Conservation (phyloP, 2,888 invertebrate genomes). For the Dicranocentrus wangi region DNA sequence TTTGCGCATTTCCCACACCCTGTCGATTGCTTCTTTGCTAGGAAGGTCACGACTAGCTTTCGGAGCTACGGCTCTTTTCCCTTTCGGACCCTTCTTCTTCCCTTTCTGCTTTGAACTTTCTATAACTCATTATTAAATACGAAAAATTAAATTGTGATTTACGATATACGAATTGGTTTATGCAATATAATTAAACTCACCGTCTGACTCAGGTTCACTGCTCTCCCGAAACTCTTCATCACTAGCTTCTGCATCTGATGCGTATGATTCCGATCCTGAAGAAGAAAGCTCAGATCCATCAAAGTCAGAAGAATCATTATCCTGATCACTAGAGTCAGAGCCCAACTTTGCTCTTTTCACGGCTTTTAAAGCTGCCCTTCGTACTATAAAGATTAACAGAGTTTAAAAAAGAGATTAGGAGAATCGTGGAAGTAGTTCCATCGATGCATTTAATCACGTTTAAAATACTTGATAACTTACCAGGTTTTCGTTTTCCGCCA, state of each 20-base stretch:
- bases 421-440: too few species aligned
- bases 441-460: too few species aligned
- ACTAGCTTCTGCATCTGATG: slow-evolving; percentile 65
- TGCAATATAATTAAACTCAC: slow-evolving; percentile 73
- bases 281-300: slow-evolving; percentile 74
- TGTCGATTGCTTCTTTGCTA: slow-evolving; percentile 88
- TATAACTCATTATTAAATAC: slow-evolving; percentile 3
- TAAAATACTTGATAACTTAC: too few species aligned
- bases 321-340: slow-evolving; percentile 79
- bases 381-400: too few species aligned
- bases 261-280: slow-evolving; percentile 64
- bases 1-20: slow-evolving; percentile 94
- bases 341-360: slow-evolving; percentile 71
- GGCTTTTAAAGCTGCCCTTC: slow-evolving; percentile 79
- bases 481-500: slow-evolving; percentile 79
- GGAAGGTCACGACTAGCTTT: slow-evolving; percentile 76
- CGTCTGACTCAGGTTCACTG: slow-evolving; percentile 76
- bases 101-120: slow-evolving; percentile 38
- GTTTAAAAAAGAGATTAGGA: too few species aligned
- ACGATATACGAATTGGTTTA: too few species aligned
- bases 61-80: slow-evolving; percentile 52
- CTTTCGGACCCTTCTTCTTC: slow-evolving; percentile 58
- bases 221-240: slow-evolving; percentile 61
- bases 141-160: neutral
- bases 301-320: slow-evolving; percentile 75